These are phyloP conservation scores for Mimas tiliae DNA, from an alignment of 2,888 invertebrate genomes.

Conservation along the genomic window DNA sequence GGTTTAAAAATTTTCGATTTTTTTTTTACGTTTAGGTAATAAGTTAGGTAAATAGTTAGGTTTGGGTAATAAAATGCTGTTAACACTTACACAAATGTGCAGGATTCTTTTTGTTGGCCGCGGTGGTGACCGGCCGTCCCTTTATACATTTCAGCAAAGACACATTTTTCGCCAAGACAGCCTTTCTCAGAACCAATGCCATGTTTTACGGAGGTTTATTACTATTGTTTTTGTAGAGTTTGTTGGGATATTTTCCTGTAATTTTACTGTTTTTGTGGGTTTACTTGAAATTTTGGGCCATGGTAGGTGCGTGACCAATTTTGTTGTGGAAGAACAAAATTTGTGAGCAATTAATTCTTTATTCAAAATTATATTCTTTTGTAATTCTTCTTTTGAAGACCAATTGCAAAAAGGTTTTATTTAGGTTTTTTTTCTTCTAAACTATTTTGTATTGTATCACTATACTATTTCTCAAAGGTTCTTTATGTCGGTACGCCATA, in stretches of 20 bases:
- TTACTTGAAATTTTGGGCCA: constrained; percentile 71
- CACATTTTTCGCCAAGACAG: constrained; percentile 63
- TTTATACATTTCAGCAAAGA: constrained; percentile 69
- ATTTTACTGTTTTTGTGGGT: constrained; percentile 42
- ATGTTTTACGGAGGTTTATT: constrained; percentile 52
- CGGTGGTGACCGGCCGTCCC: constrained; percentile 57
- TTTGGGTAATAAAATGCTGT: neutral
- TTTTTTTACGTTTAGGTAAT: too few relatives aligned
- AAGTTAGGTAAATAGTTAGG: too few relatives aligned
- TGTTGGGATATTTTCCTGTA: constrained; percentile 55
- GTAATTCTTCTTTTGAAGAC: constrained; percentile 21
- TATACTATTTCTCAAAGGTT: too few relatives aligned
- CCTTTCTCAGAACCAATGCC: constrained; percentile 72
- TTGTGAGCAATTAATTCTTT: constrained; percentile 49
- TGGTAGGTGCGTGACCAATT: constrained; percentile 55
- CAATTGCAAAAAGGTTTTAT: neutral
- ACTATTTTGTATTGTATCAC: too few relatives aligned
- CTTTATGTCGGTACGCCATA: too few relatives aligned
- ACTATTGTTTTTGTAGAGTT: constrained; percentile 29
- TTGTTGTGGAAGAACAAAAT: constrained; percentile 56
- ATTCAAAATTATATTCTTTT: constrained; percentile 44
- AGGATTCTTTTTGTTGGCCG: constrained; percentile 56
- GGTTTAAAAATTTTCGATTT: too few relatives aligned
- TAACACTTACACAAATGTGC: constrained; percentile 62
- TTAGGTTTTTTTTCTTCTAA: neutral